A percentile compares a stretch with the other conserved stretches of the same genome.
Evolutionary conservation across 2,113 vertebrate species (phyloP).

Genomic region (Girardinichthys multiradiatus): DNA sequence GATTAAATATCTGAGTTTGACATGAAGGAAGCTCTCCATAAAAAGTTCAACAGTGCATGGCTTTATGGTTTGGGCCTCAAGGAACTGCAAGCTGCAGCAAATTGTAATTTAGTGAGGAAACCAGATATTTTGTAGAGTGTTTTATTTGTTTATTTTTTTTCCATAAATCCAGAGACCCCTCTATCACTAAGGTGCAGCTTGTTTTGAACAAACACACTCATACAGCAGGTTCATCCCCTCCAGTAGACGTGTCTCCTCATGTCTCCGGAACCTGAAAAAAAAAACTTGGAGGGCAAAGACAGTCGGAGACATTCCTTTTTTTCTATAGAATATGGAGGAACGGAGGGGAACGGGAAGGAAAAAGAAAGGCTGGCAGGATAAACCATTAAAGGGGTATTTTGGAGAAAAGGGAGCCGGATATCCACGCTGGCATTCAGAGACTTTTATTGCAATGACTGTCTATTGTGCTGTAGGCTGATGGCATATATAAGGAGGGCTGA

Average conservation of each 20-base stretch:
- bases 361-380: constrained; percentile 68
- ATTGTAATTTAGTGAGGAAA: neutral
- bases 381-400: constrained; percentile 62
- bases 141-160: neutral
- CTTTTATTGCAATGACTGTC: constrained; percentile 62
- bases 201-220: constrained; percentile 47
- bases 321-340: constrained; percentile 65
- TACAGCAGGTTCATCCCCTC: constrained; percentile 37
- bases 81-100: neutral
- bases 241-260: constrained; percentile 65
- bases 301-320: constrained; percentile 62
- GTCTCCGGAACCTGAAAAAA: constrained; percentile 64
- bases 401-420: constrained; percentile 64
- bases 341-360: constrained; percentile 59
- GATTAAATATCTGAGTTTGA: neutral
- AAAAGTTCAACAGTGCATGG: neutral
- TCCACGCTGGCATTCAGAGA: constrained; percentile 58
- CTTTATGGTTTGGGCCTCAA: neutral
- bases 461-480: constrained; percentile 60
- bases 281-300: constrained; percentile 60
- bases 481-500: constrained; percentile 47
- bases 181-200: constrained; percentile 56
- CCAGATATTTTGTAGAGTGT: neutral
- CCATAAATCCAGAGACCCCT: constrained; percentile 38
- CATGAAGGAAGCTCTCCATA: neutral